phyloP scores from a whole-genome alignment of 2,113 vertebrate species.

The Camelus bactrianus region DNA sequence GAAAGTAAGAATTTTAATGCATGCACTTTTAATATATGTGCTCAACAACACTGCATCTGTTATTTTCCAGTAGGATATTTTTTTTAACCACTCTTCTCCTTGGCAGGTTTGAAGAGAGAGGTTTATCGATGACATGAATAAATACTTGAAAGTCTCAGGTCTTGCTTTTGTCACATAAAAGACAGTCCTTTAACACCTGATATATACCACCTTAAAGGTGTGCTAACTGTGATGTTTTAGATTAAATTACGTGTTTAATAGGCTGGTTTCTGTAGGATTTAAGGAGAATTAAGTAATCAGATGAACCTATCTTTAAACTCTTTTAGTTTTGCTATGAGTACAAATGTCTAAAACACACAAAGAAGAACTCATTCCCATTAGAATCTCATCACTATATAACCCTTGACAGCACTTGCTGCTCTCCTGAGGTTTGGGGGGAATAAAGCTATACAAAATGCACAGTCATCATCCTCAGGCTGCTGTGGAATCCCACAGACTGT shows the following conservation, averaged over 20 bases:
- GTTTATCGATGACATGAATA: background rate
- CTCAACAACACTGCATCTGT: background rate
- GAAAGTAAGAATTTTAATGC: conserved; percentile 39
- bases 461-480: conserved; percentile 14
- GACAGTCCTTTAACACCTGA: background rate
- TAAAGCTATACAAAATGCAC: conserved; percentile 47
- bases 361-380: background rate
- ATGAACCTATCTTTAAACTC: background rate
- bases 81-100: background rate
- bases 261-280: background rate
- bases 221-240: background rate
- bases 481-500: background rate
- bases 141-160: background rate
- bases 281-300: background rate
- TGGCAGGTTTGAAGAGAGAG: conserved; percentile 3
- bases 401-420: background rate
- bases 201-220: background rate
- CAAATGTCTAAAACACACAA: background rate
- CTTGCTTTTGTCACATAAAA: background rate
- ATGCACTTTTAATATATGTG: background rate
- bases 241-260: background rate
- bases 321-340: background rate
- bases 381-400: background rate
- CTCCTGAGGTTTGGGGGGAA: conserved; percentile 69
- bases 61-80: background rate